Base-by-base conservation (phyloP, 2,888 invertebrate species). In the Pheosia tremula region DNA sequence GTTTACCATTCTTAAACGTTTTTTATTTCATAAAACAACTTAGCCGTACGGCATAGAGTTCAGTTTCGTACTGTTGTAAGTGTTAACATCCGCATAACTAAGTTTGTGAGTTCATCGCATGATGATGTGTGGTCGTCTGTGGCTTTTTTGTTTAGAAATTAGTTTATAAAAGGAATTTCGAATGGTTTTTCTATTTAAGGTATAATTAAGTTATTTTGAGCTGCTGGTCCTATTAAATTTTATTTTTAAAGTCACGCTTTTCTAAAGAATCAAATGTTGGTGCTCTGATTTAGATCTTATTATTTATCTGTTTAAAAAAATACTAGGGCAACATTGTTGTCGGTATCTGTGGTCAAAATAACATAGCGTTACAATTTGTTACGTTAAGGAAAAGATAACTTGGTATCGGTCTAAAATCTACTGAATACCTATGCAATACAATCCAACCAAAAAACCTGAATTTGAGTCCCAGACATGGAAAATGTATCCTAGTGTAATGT, bases 61-160 rank as follows among this genome's bases (percentile, higher is more conserved):
- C n/a, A 62, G 52, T 43, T 56, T 58, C 9, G 41, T 1, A 37
- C 3, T 7, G 8, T n/a, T n/a, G n/a, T 3, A 4, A 1, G 6
- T 36, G 5, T 41, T 10, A 0, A 7, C 1, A 55, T 36, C 9
- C 8, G 62, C 7, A 62, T 13, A 55, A n/a, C 0, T 1, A 59
- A 57, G 38, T 59, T 71, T 60, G 71, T 63, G 1, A 41, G n/a
- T 6, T 39, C 38, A 5, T 57, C 59, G 62, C 68, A 65, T 72
- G 70, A 57, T 63, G 70, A 61, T 75, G 75, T 75, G 75, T 75
- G 75, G 77, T 76, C 75, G 77, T 76, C 75, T 63, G 59, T 47
- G 69, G 38, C 3, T 56, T 76, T 75, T 75, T 72, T 75, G 77
- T 76, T 64, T 67, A 60, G 41, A 58, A 38, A 38, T 60, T 49